Evolutionary conservation across 1,140 invertebrate species (phyloP).

Genomic region (Habropoda laboriosa): DNA sequence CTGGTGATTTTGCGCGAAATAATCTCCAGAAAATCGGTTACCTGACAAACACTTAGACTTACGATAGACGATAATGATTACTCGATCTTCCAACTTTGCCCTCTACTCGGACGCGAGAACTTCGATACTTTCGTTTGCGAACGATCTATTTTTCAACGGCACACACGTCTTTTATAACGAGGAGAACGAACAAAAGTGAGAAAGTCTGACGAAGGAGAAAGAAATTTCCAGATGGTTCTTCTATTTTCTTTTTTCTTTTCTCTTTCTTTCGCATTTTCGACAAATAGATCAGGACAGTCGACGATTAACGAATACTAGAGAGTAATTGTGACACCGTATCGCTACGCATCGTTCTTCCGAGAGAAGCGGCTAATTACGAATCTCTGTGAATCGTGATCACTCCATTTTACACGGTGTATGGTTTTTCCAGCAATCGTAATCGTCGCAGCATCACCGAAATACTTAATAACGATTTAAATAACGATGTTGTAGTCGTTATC

Average conservation of each 20-base stretch:
- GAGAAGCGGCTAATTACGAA: neutral
- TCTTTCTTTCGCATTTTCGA: neutral
- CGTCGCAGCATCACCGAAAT: neutral
- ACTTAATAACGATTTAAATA: constrained; percentile 1
- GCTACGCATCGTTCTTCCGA: neutral
- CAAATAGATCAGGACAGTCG: neutral
- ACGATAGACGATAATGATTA: constrained; percentile 55
- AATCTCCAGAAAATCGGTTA: constrained; percentile 49
- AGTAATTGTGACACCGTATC: neutral
- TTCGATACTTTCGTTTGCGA: neutral
- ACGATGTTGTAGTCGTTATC: neutral
- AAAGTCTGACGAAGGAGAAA: neutral
- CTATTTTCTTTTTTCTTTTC: no score
- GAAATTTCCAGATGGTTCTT: no score
- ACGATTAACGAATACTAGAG: neutral
- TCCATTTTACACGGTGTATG: neutral
- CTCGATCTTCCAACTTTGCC: constrained; percentile 18
- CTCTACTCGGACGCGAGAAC: no score
- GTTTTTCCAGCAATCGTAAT: neutral
- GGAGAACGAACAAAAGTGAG: no score
- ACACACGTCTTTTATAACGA: no score
- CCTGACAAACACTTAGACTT: constrained; percentile 57
- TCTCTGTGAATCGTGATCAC: constrained; percentile 21
- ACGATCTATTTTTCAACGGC: no score
- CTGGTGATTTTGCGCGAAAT: constrained; percentile 40